Percentiles rank a stretch among this genome's conserved stretches.
These are phyloP conservation scores for Steatornis caripensis DNA, from an alignment of 2,113 vertebrate genomes.

Conservation along the genomic window DNA sequence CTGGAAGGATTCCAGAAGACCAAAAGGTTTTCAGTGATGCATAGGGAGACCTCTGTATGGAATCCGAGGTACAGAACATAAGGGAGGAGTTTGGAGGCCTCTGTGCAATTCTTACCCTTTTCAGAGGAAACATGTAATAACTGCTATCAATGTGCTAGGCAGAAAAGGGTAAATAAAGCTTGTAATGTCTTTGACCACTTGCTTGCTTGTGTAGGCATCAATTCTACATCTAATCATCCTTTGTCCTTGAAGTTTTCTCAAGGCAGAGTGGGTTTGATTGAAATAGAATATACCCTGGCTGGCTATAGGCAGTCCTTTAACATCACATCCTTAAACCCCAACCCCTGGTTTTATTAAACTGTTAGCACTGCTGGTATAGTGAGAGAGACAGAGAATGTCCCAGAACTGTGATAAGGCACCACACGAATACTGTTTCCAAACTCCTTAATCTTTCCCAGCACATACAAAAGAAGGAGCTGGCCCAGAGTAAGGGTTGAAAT, in stretches of 20 bases:
- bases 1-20: background rate
- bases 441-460: constrained; percentile 32
- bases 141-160: background rate
- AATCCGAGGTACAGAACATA: background rate
- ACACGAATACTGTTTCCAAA: constrained; percentile 35
- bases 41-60: background rate
- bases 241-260: background rate
- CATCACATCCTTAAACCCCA: background rate
- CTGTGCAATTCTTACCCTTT: background rate
- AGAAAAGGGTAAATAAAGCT: background rate
- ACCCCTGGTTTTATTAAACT: background rate
- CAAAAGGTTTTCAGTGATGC: background rate
- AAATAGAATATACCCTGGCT: background rate
- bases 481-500: constrained; percentile 37
- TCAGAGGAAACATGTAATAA: background rate
- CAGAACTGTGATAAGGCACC: background rate
- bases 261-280: background rate
- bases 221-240: background rate
- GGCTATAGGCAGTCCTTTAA: background rate
- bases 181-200: background rate
- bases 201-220: background rate
- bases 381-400: background rate
- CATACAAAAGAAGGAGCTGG: constrained; percentile 39
- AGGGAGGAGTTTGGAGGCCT: background rate
- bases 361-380: background rate